phyloP scores from a whole-genome alignment of 2,888 invertebrate genomes.

The Lasioglossum vierecki region DNA sequence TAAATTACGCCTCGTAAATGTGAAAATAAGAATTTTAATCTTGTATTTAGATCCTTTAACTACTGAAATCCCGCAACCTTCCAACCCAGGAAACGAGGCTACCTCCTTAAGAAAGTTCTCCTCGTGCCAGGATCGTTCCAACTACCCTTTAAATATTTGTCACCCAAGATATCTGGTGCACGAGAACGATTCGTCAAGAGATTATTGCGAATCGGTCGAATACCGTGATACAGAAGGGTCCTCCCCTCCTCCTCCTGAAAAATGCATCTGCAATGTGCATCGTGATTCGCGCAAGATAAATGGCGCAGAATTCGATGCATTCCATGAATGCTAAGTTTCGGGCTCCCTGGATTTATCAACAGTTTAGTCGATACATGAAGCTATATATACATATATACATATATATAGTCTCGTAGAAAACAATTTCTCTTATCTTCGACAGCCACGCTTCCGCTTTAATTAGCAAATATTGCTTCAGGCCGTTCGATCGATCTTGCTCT shows the following conservation, averaged over 20 bases:
- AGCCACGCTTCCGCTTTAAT: constrained; percentile 44
- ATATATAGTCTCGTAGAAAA: constrained; percentile 16
- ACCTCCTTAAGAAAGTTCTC: constrained; percentile 9
- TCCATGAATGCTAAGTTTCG: background rate
- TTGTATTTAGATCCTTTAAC: no score
- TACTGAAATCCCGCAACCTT: no score
- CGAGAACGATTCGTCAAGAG: constrained; percentile 16
- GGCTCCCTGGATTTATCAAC: constrained; percentile 8
- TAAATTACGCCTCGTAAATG: no score
- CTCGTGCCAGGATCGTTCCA: background rate
- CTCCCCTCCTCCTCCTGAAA: background rate
- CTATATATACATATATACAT: background rate
- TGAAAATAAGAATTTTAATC: no score
- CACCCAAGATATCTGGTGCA: background rate
- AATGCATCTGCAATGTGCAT: background rate
- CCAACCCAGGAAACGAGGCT: no score
- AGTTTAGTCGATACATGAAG: background rate
- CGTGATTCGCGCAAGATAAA: constrained; percentile 13
- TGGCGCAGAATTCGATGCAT: background rate
- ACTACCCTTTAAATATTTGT: background rate
- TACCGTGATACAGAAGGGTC: background rate
- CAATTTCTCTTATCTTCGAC: constrained; percentile 48
- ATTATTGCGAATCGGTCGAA: background rate
- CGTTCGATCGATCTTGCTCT: constrained; percentile 41
- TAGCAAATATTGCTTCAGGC: constrained; percentile 49